Percentiles rank a stretch among this genome's conserved stretches.
phyloP scores from a whole-genome alignment of 2,113 vertebrate species.

The Anolis sagrei region DNA sequence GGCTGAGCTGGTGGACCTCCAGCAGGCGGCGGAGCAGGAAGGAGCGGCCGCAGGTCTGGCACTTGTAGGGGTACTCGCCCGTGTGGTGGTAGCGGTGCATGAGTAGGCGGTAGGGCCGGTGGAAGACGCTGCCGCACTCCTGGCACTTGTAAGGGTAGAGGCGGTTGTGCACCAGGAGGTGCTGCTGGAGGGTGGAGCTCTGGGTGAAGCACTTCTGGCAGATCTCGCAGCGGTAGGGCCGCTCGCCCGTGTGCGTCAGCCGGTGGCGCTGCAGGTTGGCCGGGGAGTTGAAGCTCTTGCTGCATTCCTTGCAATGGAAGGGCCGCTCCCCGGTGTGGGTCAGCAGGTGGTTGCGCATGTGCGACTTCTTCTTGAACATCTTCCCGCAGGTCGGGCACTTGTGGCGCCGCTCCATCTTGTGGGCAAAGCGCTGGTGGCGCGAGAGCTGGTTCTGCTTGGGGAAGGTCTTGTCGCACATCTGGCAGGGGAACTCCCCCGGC shows the following conservation, averaged over 20 bases:
- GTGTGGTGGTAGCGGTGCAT: conserved; percentile 91
- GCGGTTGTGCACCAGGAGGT: conserved; percentile 81
- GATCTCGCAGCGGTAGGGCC: conserved; percentile 82
- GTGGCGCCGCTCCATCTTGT: conserved; percentile 72
- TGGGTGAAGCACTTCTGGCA: conserved; percentile 80
- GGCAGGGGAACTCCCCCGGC: conserved; percentile 63
- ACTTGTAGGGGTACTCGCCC: conserved; percentile 88
- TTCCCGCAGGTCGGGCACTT: conserved; percentile 82
- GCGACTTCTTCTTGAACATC: conserved; percentile 89
- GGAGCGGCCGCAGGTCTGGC: conserved; percentile 83
- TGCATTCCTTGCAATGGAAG: conserved; percentile 87
- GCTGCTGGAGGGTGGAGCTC: conserved; percentile 85
- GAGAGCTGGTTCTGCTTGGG: conserved; percentile 80
- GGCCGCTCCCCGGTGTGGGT: conserved; percentile 90
- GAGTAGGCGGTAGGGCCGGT: conserved; percentile 86
- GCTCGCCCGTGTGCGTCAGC: conserved; percentile 83
- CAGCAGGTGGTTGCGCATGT: conserved; percentile 88
- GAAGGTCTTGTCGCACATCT: conserved; percentile 68
- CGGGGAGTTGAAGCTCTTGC: conserved; percentile 88
- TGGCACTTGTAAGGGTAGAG: conserved; percentile 86
- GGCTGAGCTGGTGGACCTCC: conserved; percentile 88
- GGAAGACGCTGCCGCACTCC: conserved; percentile 89
- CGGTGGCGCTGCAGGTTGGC: conserved; percentile 90
- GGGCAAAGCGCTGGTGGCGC: conserved; percentile 75
- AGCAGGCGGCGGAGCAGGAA: conserved; percentile 88